Conservation (phyloP, 2,113 vertebrate species). For the Petaurus breviceps region DNA sequence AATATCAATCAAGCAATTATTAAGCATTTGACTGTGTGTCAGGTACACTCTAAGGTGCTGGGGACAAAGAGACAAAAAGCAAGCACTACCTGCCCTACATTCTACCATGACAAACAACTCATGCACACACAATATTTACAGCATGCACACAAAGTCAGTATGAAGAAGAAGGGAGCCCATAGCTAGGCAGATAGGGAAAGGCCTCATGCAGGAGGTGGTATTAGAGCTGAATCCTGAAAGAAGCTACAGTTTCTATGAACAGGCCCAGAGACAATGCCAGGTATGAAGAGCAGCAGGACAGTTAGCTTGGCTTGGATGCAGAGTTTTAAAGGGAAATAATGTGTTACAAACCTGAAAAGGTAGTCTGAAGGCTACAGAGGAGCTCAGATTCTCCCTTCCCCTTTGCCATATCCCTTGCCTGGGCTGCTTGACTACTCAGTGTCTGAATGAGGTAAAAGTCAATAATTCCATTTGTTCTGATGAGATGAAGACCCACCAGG, state of each 20-base stretch:
- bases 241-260: background rate
- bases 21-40: no score
- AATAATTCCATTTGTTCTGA: background rate
- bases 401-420: background rate
- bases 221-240: background rate
- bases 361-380: background rate
- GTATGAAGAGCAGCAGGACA: background rate
- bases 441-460: background rate
- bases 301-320: background rate
- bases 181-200: background rate
- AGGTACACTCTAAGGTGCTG: background rate
- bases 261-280: background rate
- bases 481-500: background rate
- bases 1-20: background rate
- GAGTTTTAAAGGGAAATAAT: background rate
- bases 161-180: background rate
- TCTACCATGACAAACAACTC: background rate
- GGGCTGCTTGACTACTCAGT: background rate
- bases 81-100: background rate
- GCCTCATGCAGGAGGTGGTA: background rate
- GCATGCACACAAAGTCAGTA: background rate
- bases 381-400: background rate
- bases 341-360: background rate
- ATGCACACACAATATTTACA: background rate
- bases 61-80: background rate